phyloP scores from a whole-genome alignment of 2,113 vertebrate species.

The Strix aluco region DNA sequence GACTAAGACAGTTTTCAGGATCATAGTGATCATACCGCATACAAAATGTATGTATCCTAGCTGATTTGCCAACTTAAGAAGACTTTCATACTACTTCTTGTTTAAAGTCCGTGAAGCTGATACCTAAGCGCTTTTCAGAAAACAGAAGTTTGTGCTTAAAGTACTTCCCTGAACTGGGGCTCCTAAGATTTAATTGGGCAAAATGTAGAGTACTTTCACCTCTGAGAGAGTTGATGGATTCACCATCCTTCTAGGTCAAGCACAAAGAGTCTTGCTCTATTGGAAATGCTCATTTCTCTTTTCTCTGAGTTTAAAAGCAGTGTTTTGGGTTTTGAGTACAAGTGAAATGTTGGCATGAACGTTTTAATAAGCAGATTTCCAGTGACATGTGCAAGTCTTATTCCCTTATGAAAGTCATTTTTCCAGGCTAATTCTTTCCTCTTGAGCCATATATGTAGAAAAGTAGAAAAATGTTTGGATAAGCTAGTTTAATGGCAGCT shows the following conservation, averaged over 20 bases:
- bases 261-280: conserved; percentile 42
- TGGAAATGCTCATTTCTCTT: conserved; percentile 55
- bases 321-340: not conserved
- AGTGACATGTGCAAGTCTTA: not conserved
- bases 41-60: not conserved
- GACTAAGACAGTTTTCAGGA: not conserved
- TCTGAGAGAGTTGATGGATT: not conserved
- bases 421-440: conserved; percentile 12
- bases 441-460: not conserved
- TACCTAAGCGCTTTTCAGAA: not conserved
- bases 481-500: conserved; percentile 23
- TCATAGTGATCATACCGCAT: not conserved
- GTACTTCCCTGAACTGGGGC: not conserved
- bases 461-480: not conserved
- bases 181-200: not conserved
- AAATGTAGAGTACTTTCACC: not conserved
- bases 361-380: conserved; percentile 19
- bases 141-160: not conserved
- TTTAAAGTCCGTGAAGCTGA: not conserved
- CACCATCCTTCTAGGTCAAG: not conserved
- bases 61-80: not conserved
- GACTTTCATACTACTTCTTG: not conserved
- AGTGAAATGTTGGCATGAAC: conserved; percentile 21
- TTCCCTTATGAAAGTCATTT: not conserved
- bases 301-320: not conserved